These are phyloP conservation scores for Stratiomys singularior DNA, from an alignment of 2,888 invertebrate species.

Conservation along the genomic window DNA sequence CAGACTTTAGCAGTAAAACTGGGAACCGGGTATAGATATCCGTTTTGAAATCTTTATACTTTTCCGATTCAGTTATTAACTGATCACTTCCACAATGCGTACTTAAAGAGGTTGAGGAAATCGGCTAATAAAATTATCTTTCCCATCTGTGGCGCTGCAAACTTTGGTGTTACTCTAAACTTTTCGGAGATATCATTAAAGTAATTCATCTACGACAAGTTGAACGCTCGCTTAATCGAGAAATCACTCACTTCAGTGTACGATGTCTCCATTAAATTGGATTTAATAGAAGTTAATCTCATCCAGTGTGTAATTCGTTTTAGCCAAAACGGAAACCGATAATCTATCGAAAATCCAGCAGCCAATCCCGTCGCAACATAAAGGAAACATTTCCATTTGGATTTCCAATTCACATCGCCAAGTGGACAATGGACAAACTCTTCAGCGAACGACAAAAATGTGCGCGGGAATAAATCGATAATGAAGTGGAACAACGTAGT, in stretches of 20 bases:
- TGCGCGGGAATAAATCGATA: constrained; percentile 37
- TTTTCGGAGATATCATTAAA: constrained; percentile 15
- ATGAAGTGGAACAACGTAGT: constrained; percentile 28
- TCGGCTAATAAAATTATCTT: too few species aligned
- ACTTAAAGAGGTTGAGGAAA: too few species aligned
- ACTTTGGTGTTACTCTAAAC: too few species aligned
- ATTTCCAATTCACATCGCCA: neutral
- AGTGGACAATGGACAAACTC: too few species aligned
- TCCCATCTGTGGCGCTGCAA: too few species aligned
- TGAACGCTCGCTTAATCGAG: constrained; percentile 41
- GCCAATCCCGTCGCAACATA: neutral
- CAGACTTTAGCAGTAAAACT: too few species aligned
- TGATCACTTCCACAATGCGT: too few species aligned
- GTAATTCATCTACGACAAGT: constrained; percentile 28
- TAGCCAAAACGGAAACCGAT: constrained; percentile 41
- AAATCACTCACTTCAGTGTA: constrained; percentile 10
- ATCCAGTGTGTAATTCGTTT: constrained; percentile 31
- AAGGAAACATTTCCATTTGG: neutral
- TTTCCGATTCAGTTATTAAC: too few species aligned
- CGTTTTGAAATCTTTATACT: too few species aligned
- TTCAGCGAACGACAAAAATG: neutral
- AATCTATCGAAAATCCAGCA: constrained; percentile 35
- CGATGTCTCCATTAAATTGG: constrained; percentile 38
- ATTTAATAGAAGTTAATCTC: constrained; percentile 43
- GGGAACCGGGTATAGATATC: too few species aligned